Conservation (phyloP, 2,113 vertebrate genomes). For the Cavia porcellus region DNA sequence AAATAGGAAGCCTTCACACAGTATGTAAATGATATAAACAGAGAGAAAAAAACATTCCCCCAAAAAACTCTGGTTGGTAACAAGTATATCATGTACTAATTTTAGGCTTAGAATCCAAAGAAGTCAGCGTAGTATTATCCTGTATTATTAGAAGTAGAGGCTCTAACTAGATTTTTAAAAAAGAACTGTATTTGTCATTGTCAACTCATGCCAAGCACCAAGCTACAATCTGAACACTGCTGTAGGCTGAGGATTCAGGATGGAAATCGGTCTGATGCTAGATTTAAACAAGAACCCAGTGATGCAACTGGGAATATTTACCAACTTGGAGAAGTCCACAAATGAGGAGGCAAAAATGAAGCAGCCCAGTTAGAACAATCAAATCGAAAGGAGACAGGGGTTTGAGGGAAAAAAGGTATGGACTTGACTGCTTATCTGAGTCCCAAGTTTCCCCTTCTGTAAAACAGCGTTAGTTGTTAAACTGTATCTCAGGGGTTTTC, state of each 20-base stretch:
- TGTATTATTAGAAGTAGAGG: background rate
- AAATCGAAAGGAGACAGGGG: background rate
- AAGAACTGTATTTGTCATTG: background rate
- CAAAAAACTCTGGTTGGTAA: background rate
- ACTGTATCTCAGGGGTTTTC: background rate
- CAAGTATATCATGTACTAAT: background rate
- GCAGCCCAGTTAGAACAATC: background rate
- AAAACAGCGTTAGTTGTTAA: constrained; percentile 14
- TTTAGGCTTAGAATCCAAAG: constrained; percentile 9
- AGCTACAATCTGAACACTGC: background rate
- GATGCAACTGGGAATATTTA: constrained; percentile 39
- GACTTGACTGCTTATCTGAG: constrained; percentile 3
- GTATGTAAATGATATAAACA: constrained; percentile 49
- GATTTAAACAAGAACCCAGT: constrained; percentile 30
- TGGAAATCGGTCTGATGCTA: background rate
- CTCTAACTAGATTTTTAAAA: background rate
- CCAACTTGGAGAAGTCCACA: background rate
- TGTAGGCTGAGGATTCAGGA: background rate
- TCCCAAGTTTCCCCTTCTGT: background rate
- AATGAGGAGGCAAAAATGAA: background rate
- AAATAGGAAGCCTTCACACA: constrained; percentile 1
- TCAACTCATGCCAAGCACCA: background rate
- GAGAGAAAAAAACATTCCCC: constrained; percentile 1
- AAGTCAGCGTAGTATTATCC: background rate
- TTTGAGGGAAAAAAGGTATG: background rate